phyloP scores from a whole-genome alignment of 1,140 invertebrate species.

The Aethina tumida region DNA sequence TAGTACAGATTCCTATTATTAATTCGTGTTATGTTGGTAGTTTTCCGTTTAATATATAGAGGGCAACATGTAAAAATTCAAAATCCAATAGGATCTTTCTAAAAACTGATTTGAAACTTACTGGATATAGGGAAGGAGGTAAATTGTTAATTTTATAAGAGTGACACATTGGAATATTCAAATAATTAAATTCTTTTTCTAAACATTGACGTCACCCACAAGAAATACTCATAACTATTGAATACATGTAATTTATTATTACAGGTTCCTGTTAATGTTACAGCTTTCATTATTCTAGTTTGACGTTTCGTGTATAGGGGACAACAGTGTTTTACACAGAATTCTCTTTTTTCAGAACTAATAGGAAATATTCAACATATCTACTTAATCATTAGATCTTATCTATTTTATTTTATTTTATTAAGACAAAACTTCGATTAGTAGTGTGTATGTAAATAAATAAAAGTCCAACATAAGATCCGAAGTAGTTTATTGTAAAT shows the following conservation, averaged over 20 bases:
- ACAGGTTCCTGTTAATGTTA: too few species aligned
- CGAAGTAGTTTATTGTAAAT: slow-evolving; percentile 30
- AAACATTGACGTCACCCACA: too few species aligned
- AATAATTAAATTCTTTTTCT: too few species aligned
- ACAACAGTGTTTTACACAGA: neutral
- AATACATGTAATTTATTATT: too few species aligned
- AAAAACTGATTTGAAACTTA: slow-evolving; percentile 3
- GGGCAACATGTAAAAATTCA: too few species aligned
- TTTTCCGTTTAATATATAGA: too few species aligned
- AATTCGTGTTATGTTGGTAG: too few species aligned
- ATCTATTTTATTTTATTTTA: neutral
- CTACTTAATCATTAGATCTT: neutral
- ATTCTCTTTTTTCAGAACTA: neutral
- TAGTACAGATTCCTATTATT: too few species aligned
- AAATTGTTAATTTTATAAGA: too few species aligned
- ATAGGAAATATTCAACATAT: neutral
- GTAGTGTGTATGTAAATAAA: slow-evolving; percentile 2
- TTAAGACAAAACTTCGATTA: neutral
- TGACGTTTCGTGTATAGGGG: neutral
- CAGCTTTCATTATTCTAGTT: neutral
- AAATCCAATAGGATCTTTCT: neutral
- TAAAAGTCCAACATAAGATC: slow-evolving; percentile 9
- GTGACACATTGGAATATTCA: too few species aligned
- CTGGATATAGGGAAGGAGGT: neutral
- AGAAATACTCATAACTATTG: too few species aligned